Percentiles rank a stretch among this genome's conserved stretches.
Conservation (phyloP, 2,113 vertebrate species). For the human (Homo sapiens) region DNA sequence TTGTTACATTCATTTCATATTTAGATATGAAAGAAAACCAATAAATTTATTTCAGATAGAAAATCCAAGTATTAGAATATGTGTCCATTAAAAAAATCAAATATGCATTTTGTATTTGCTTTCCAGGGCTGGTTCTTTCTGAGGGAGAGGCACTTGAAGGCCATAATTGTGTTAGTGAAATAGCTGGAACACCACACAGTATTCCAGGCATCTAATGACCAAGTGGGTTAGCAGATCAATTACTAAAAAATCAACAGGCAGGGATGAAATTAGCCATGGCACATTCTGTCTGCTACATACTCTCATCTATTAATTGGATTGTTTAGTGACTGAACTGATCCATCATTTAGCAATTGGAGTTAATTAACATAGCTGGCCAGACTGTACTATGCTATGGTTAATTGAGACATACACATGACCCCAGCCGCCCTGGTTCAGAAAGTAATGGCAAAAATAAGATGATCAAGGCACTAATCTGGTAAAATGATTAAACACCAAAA, state of each 20-base stretch:
- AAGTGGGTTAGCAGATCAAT: background rate
- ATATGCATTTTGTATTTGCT: background rate
- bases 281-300: background rate
- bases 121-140: background rate
- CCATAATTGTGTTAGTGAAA: background rate
- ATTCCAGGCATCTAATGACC: background rate
- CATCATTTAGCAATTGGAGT: background rate
- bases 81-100: background rate
- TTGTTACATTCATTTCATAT: background rate
- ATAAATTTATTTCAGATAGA: background rate
- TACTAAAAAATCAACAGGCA: background rate
- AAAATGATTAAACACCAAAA: background rate
- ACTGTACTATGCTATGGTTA: background rate
- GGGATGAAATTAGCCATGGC: background rate
- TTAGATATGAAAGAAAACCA: background rate
- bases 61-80: background rate
- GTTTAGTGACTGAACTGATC: background rate
- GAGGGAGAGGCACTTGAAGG: background rate
- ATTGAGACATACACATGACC: background rate
- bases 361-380: background rate
- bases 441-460: background rate
- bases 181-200: background rate
- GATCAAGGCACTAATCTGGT: background rate
- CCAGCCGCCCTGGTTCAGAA: background rate
- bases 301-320: conserved; percentile 24